These are phyloP conservation scores for Anthopleura sola DNA, from an alignment of 64 coral and sea anemone genomes.

Conservation along the genomic window DNA sequence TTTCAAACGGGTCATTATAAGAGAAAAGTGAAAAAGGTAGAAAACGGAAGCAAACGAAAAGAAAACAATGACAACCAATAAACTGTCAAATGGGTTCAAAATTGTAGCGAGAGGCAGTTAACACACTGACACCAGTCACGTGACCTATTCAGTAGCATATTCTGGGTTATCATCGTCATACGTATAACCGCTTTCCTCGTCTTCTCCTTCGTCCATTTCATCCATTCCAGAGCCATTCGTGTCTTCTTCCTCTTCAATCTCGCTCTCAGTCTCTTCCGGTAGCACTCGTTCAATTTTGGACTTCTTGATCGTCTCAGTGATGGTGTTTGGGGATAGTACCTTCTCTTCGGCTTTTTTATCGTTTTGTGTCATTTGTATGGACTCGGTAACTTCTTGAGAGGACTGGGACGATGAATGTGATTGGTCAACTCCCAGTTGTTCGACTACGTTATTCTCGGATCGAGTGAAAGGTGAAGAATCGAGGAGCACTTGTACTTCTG, in stretches of 20 bases:
- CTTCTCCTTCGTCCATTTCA: not conserved
- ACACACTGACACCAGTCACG: no score
- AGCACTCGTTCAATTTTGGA: constrained; percentile 24
- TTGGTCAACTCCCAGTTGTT: not conserved
- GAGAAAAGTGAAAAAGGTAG: no score
- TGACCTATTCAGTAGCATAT: not conserved
- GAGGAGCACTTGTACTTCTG: constrained; percentile 5
- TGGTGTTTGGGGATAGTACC: constrained; percentile 8
- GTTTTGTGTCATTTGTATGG: not conserved
- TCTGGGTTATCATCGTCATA: not conserved
- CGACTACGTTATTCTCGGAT: not conserved
- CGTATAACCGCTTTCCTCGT: constrained; percentile 6
- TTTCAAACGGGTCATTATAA: no score
- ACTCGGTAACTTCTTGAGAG: constrained; percentile 14
- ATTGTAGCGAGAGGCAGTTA: no score
- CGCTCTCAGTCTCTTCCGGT: constrained; percentile 10
- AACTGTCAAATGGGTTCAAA: no score
- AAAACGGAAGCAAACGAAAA: no score
- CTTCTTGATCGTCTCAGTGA: constrained; percentile 42
- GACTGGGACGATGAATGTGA: not conserved
- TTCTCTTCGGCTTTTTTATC: not conserved
- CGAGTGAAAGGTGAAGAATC: not conserved
- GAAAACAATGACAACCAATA: no score
- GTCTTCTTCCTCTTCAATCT: not conserved
- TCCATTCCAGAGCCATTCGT: constrained; percentile 16